Percentiles rank a stretch among this genome's conserved stretches.
These are phyloP conservation scores for Panthera leo DNA, from an alignment of 2,113 vertebrate species.

Conservation along the genomic window DNA sequence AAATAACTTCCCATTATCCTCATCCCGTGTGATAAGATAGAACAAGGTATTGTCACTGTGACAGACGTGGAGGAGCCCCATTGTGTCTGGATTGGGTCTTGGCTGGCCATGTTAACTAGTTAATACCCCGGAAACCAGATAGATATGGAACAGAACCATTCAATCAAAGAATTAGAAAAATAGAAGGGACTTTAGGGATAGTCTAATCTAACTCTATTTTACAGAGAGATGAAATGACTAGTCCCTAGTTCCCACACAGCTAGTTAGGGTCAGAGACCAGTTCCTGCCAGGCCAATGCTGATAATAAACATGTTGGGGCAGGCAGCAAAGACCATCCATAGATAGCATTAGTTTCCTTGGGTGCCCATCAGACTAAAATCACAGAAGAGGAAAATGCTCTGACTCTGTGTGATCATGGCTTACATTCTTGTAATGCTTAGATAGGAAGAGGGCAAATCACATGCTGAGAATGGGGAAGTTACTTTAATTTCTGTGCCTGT, in stretches of 20 bases:
- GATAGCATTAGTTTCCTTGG: neutral
- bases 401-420: neutral
- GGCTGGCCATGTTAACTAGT: neutral
- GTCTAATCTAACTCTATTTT: neutral
- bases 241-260: neutral
- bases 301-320: neutral
- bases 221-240: neutral
- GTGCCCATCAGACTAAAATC: neutral
- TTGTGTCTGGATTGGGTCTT: neutral
- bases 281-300: neutral
- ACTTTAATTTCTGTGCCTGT: constrained; percentile 14
- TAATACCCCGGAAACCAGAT: neutral
- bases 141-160: neutral
- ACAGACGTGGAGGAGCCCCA: neutral
- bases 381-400: neutral
- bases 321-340: neutral
- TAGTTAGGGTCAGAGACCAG: constrained; percentile 35
- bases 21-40: neutral
- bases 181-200: neutral
- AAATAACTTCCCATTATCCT: neutral
- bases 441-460: neutral
- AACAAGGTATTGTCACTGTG: neutral
- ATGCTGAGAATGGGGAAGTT: neutral
- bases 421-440: constrained; percentile 24
- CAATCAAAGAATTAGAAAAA: neutral